Evolutionary conservation across 2,797 vertebrate genomes (phyloP), one percentile per base, ranked within the genome.

Genomic region (Lacerta viridis): DNA sequence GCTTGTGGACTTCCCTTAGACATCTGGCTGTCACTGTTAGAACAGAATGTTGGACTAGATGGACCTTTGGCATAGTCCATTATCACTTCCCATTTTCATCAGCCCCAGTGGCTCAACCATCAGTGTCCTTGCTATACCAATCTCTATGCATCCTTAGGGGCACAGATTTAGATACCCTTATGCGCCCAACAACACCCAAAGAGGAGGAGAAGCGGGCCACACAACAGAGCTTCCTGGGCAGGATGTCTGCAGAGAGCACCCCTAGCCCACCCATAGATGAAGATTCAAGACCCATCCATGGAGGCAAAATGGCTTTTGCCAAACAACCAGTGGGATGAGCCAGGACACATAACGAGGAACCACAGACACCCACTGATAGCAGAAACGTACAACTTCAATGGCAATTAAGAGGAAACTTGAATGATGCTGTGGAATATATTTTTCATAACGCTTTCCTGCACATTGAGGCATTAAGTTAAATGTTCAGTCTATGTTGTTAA

Each of bases 401-500:
- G 27, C 7, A 75, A 11, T 61, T 75, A 75, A 41, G 25, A 80
- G 20, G 33, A 75, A 39, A 75, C 41, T 25, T 72, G 23, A 59
- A 89, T 3, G 13, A 20, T 82, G 25, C 17, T 84, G 86, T 89
- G 4, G 75, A 80, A 84, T 89, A 1, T 68, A 20, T 50, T 41
- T 91, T 87, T 90, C 86, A 3, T 80, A 83, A 84, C 71, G 36
- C 33, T 61, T 86, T 86, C 80, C 39, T 87, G n/a, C 61, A 90
- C 85, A 36, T 82, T 71, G 39, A 86, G 55, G 41, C 33, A 87
- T 84, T 82, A 85, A 71, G 68, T 72, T 80, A 83, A 36, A 81
- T 78, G 41, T 86, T 69, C 41, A 86, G 68, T 78, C 50, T 50
- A 78, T 50, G 55, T 50, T 55, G 55, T 77, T 85, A 83, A n/a